Percentiles rank a stretch among this genome's conserved stretches.
Conservation (phyloP, 35 echinoderm and acorn worm genomes). For the Anneissia japonica region DNA sequence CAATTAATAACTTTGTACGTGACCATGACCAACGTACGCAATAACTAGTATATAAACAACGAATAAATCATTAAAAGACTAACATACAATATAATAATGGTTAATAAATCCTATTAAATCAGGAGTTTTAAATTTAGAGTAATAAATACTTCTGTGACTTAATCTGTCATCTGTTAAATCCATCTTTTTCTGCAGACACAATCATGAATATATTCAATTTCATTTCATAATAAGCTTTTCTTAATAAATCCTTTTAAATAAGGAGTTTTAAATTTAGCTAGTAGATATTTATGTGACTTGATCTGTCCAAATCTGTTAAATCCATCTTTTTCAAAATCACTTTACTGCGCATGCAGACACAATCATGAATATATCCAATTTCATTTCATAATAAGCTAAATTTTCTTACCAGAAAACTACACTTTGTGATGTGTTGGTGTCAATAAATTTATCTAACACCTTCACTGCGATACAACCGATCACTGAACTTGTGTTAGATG, state of each 20-base stretch:
- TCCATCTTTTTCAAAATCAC: not conserved
- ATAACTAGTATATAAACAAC: too few species aligned
- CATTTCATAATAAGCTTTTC: not conserved
- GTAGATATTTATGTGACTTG: not conserved
- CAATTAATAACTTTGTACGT: too few species aligned
- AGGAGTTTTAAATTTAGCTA: not conserved
- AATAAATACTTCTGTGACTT: not conserved
- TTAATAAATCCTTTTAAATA: not conserved
- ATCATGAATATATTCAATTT: not conserved
- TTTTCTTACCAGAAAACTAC: conserved; percentile 65
- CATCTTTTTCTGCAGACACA: not conserved
- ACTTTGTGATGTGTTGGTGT: conserved; percentile 58
- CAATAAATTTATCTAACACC: conserved; percentile 47
- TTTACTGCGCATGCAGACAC: not conserved
- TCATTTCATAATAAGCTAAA: not conserved
- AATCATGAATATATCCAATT: not conserved
- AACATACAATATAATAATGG: too few species aligned
- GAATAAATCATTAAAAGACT: too few species aligned
- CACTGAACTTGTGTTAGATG: conserved; percentile 38
- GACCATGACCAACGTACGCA: too few species aligned
- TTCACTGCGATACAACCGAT: conserved; percentile 38
- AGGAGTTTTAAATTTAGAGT: not conserved
- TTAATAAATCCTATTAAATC: not conserved
- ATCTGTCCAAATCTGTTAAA: not conserved
- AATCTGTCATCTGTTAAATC: not conserved